Evolutionary conservation across 92 coral and sea anemone species (phyloP).

Genomic region (Hydrozoanthus gracilis): DNA sequence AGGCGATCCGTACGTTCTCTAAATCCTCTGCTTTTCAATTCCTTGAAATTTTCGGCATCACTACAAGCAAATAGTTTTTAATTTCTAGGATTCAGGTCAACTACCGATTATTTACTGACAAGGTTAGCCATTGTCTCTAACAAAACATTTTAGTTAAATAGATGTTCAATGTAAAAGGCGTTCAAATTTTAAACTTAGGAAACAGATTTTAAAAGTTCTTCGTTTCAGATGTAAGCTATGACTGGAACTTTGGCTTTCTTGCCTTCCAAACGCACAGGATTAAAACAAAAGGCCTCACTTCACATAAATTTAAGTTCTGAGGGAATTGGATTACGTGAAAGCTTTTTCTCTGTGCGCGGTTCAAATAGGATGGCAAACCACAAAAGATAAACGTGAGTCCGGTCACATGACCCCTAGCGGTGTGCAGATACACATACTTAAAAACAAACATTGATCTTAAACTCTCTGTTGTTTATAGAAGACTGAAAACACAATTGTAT

Average conservation of each 20-base stretch:
- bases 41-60: not conserved
- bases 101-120: not conserved
- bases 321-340: not conserved
- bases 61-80: not conserved
- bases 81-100: too few relatives aligned
- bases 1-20: conserved; percentile 6
- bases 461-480: too few relatives aligned
- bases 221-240: not conserved
- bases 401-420: not conserved
- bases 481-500: too few relatives aligned
- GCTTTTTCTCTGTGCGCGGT: not conserved
- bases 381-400: not conserved
- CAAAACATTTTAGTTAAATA: not conserved
- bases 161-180: not conserved
- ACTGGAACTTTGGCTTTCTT: not conserved
- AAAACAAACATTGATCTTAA: not conserved
- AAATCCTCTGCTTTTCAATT: not conserved
- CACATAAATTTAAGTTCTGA: not conserved
- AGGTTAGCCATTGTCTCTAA: not conserved
- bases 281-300: not conserved
- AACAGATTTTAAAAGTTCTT: not conserved
- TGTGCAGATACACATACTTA: not conserved
- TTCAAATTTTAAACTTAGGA: not conserved
- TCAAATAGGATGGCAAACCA: not conserved
- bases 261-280: not conserved